Evolutionary conservation across 1,140 invertebrate genomes (phyloP), one percentile per base, ranked within the genome.

Genomic region (Hesperophylax magnus): DNA sequence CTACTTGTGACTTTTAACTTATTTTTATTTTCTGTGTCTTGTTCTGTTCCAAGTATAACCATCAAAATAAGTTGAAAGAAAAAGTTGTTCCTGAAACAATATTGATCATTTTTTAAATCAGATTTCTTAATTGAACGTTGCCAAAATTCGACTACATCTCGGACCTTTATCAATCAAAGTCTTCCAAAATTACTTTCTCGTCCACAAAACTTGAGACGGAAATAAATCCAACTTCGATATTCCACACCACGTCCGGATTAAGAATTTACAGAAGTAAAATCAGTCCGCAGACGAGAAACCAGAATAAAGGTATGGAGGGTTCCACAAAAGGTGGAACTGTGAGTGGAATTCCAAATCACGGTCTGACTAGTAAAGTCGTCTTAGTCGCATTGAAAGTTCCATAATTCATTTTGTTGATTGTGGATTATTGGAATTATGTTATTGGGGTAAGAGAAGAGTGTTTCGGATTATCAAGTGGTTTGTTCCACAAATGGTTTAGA

Each of bases 211-310:
- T 58, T 58, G n/a, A 22, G n/a, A 22, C 5, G 8, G 22, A 17
- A 34, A 6, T 34, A 65, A 52, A 54, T 56, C 27, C 47, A 9
- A 27, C 22, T 27, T 65, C 63, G 27, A 31, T 65, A 65, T 65
- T 65, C 63, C 22, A 6, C 22, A 8, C 24, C 63, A 27, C 63
- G 63, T 17, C 17, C 7, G 14, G 27, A 27, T 17, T 22, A 65
- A 65, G 63, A 65, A 65, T 65, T 65, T 65, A 22, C 63, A n/a
- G 63, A 24, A 34, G 24, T 65, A 34, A 31, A 65, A 61, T 61
- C 58, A 61, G 58, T 61, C 58, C 58, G 8, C 58, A 24, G 15
- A 61, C 58, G 24, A 20, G 20, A 61, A 61, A 22, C 9, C 58
- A 24, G 58, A 61, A 61, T 61, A 9, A 2, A 24, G 58, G 11